Evolutionary conservation across 2,113 vertebrate genomes (phyloP).

Genomic region (human): GRCh38 chr15:76394001-76394500

Average conservation of each 20-base stretch:
- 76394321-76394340: not conserved
- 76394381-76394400: not conserved
- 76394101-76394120: not conserved
- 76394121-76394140: not conserved
- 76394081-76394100: not conserved
- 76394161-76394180: not conserved
- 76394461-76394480: not conserved
- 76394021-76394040: not conserved
- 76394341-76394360: not conserved
- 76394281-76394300: not conserved
- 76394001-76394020: not conserved
- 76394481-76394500: not conserved
- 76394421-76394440: not conserved
- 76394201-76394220: not conserved
- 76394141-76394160: not conserved
- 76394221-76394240: not conserved
- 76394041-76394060: not conserved
- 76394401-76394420: not conserved
- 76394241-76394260: not conserved
- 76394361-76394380: not conserved
- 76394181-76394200: not conserved
- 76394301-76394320: not conserved
- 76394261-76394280: not conserved
- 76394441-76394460: not conserved
- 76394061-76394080: not conserved